Percentiles rank a stretch among this genome's conserved stretches.
Evolutionary conservation across 2,888 invertebrate species (phyloP).

Genomic region (Pardosa pseudoannulata): DNA sequence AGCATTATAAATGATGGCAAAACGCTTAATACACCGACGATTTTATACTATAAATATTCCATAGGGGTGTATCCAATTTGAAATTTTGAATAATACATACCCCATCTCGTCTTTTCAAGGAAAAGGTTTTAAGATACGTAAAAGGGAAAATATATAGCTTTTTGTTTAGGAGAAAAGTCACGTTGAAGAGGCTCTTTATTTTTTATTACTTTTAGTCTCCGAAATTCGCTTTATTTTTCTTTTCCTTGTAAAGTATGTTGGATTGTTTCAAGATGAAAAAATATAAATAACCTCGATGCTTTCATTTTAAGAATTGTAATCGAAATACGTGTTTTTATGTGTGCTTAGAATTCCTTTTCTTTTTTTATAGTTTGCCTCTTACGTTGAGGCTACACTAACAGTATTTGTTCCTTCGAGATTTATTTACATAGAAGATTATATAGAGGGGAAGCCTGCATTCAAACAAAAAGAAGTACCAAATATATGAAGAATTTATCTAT

Average conservation of each 20-base stretch:
- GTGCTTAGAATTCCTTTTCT: background rate
- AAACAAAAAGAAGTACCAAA: background rate
- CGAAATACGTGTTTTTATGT: background rate
- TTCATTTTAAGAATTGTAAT: slow-evolving; percentile 45
- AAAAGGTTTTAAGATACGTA: slow-evolving; percentile 34
- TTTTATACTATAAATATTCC: slow-evolving; percentile 57
- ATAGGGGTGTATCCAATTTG: slow-evolving; percentile 66
- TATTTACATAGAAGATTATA: background rate
- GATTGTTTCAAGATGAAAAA: slow-evolving; percentile 43
- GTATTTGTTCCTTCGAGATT: background rate
- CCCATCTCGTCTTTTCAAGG: slow-evolving; percentile 18
- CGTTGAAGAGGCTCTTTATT: slow-evolving; percentile 26
- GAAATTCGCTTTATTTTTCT: slow-evolving; percentile 29
- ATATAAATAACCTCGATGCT: slow-evolving; percentile 43
- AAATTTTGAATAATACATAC: slow-evolving; percentile 71
- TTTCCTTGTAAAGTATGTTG: slow-evolving; percentile 27
- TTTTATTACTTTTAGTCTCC: slow-evolving; percentile 25
- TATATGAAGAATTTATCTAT: too few relatives aligned
- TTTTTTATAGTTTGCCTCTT: background rate
- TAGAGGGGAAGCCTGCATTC: background rate
- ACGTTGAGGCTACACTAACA: background rate
- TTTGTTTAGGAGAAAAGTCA: slow-evolving; percentile 55
- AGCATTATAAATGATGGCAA: slow-evolving; percentile 59
- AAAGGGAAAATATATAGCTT: slow-evolving; percentile 43
- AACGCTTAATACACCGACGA: slow-evolving; percentile 56